Evolutionary conservation across 2,113 vertebrate species (phyloP), one percentile per base, ranked within the genome.

Genomic region (Caracal caracal): DNA sequence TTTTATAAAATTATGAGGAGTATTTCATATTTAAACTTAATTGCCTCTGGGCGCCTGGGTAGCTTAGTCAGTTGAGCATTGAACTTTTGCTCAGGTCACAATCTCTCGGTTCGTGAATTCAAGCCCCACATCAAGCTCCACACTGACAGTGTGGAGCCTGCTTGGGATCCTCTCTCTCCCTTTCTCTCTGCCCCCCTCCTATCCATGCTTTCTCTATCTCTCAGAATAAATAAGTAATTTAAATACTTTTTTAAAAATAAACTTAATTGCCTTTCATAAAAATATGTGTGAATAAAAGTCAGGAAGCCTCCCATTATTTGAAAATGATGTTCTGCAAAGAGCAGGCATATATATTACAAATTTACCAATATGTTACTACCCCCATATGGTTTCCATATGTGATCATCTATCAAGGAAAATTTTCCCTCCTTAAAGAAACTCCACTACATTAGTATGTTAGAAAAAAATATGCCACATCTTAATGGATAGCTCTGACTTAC

Each of bases 1-100:
- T 76, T 76, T 93, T 30, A 82, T 20, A 76, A 82, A 96, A 63
- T 94, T 81, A 86, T 84, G 28, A 93, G 56, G 20, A 90, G 15
- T 61, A 78, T 78, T 2, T 81, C 33, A n/a, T 28, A 76, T 93
- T 94, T 82, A 53, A 90, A 86, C 5, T 51, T 47, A 70, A 59
- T 59, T 59, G 56, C 20, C 20, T 59, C 22, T 59, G 20, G 56
- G 20, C 20, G 22, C 8, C 20, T 22, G 56, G 20, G 20, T 59
- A 2, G 20, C 20, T 59, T 59, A 59, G 56, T 59, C 19, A 8
- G 56, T 24, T 59, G 22, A 59, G 56, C 20, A 7, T 24, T 20
- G 56, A 59, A 59, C 56, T 59, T 59, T 59, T 59, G 56, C 56
- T 59, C 8, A 59, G 56, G 20, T 59, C 8, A 59, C 20, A 59